Conservation (phyloP, 1,140 invertebrate genomes). For the Dinoponera quadriceps region DNA sequence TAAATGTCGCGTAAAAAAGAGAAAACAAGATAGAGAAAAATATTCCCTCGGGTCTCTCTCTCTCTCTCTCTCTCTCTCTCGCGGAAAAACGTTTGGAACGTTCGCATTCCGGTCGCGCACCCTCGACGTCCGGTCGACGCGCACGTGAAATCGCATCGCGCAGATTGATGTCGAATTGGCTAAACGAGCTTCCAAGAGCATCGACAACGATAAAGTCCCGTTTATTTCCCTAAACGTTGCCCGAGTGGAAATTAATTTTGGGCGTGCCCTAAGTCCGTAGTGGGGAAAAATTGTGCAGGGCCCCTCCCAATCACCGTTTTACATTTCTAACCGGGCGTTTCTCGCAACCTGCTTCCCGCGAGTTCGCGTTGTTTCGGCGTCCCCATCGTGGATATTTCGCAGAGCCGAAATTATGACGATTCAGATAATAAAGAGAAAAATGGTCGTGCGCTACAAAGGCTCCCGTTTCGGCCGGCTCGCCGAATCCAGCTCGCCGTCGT, state of each 20-base stretch:
- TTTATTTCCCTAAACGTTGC: constrained; percentile 65
- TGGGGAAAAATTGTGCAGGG: too few species aligned
- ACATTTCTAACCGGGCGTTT: too few species aligned
- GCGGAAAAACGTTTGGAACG: constrained; percentile 8
- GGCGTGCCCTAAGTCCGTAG: too few species aligned
- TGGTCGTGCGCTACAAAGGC: too few species aligned
- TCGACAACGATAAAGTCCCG: constrained; percentile 59
- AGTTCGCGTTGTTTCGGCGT: constrained; percentile 51
- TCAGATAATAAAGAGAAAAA: too few species aligned
- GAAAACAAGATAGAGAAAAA: neutral
- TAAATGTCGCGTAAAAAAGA: neutral
- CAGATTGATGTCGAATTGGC: constrained; percentile 65
- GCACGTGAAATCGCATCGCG: constrained; percentile 36
- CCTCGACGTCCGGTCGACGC: constrained; percentile 26
- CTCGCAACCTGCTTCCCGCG: constrained; percentile 57
- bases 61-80: too few species aligned
- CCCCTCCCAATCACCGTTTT: too few species aligned
- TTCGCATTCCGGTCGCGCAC: neutral
- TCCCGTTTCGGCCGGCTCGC: too few species aligned
- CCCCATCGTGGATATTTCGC: constrained; percentile 26
- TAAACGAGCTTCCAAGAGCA: constrained; percentile 62
- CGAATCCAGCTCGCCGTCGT: too few species aligned
- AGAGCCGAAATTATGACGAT: neutral
- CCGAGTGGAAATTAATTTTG: too few species aligned
- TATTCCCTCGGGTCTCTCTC: constrained; percentile 16